These are phyloP conservation scores for Chionomys nivalis DNA, from an alignment of 2,113 vertebrate species.

Conservation along the genomic window DNA sequence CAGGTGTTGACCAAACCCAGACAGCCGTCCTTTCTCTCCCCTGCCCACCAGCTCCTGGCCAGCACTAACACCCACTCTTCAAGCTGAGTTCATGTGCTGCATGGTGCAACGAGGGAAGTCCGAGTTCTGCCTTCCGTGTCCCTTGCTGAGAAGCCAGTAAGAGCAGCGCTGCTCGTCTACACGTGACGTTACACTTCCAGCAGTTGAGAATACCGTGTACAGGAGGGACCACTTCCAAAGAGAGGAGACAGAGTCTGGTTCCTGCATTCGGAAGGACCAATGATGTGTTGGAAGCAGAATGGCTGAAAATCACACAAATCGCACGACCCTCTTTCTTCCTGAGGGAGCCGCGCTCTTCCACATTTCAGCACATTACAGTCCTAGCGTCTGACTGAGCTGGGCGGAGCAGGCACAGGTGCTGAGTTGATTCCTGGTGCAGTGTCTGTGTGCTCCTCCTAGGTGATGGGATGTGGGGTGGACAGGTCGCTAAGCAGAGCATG, in stretches of 20 bases:
- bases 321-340: neutral
- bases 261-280: neutral
- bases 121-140: slow-evolving; percentile 46
- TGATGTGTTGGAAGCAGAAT: slow-evolving; percentile 7
- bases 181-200: slow-evolving; percentile 19
- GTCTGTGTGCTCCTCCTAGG: slow-evolving; percentile 78
- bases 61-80: neutral
- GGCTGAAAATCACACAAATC: neutral
- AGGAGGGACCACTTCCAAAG: slow-evolving; percentile 48
- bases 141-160: slow-evolving; percentile 49
- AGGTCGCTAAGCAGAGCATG: slow-evolving; percentile 64
- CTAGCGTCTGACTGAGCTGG: slow-evolving; percentile 61
- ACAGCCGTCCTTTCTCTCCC: neutral
- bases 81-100: slow-evolving; percentile 4
- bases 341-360: neutral
- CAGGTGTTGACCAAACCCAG: neutral
- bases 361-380: neutral
- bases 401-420: slow-evolving; percentile 65
- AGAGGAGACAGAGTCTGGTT: slow-evolving; percentile 32
- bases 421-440: slow-evolving; percentile 69
- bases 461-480: slow-evolving; percentile 69
- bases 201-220: slow-evolving; percentile 13
- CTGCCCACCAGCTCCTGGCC: neutral
- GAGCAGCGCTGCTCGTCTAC: slow-evolving; percentile 43
- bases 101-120: neutral